Conservation (phyloP, 2,113 vertebrate genomes). For the Forbesichthys papilliferus region DNA sequence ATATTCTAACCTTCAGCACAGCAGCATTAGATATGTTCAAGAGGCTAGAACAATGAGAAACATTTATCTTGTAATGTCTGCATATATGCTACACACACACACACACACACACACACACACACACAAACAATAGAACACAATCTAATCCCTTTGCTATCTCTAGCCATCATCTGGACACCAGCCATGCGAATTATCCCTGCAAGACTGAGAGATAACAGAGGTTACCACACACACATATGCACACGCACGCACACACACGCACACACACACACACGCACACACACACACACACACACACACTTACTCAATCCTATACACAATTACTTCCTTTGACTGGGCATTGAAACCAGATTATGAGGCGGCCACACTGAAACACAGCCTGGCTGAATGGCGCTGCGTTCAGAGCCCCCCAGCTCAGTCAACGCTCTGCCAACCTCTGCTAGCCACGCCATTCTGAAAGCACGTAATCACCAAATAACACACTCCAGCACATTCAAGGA, state of each 20-base stretch:
- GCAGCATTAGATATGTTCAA: slow-evolving; percentile 27
- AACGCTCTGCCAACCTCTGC: no score
- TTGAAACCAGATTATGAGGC: not conserved
- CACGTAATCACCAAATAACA: slow-evolving; percentile 67
- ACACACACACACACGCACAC: slow-evolving; percentile 7
- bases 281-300: slow-evolving; percentile 4
- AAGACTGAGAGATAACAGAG: slow-evolving; percentile 56
- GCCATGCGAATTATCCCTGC: slow-evolving; percentile 51
- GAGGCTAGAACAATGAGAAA: slow-evolving; percentile 47
- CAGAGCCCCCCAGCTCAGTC: no score
- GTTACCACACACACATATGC: slow-evolving; percentile 29
- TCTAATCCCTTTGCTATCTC: slow-evolving; percentile 38
- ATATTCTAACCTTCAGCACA: slow-evolving; percentile 27
- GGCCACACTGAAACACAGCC: slow-evolving; percentile 25
- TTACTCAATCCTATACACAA: not conserved
- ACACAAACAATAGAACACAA: slow-evolving; percentile 1
- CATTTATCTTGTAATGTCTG: slow-evolving; percentile 36
- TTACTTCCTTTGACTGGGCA: slow-evolving; percentile 1
- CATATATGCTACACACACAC: slow-evolving; percentile 17
- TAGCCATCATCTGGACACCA: slow-evolving; percentile 56
- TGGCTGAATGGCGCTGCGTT: no score
- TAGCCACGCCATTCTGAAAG: slow-evolving; percentile 38
- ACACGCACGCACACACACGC: not conserved
- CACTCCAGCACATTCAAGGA: slow-evolving; percentile 53
- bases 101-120: slow-evolving; percentile 12